These are phyloP conservation scores for Avahi laniger DNA, from an alignment of 2,797 vertebrate genomes.

Conservation along the genomic window DNA sequence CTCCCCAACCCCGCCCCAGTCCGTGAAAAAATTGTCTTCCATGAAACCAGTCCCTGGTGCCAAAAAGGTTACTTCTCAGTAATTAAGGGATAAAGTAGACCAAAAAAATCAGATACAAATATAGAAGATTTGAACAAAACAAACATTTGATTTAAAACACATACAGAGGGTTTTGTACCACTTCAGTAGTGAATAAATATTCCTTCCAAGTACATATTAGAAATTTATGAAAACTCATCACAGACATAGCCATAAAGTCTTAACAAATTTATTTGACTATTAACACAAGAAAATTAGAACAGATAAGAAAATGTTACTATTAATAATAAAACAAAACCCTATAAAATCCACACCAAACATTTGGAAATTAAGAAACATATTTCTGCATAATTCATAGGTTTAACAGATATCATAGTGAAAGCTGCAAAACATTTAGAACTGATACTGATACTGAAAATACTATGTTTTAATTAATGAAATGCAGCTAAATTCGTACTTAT, in stretches of 20 bases:
- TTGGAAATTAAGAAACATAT: not conserved
- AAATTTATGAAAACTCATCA: constrained; percentile 8
- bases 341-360: not conserved
- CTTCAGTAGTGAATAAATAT: not conserved
- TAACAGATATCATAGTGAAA: not conserved
- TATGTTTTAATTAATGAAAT: not conserved
- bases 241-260: not conserved
- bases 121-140: not conserved
- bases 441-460: not conserved
- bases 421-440: not conserved
- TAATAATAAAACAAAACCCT: not conserved
- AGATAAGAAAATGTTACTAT: not conserved
- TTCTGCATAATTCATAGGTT: not conserved
- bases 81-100: not conserved
- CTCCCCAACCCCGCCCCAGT: no score
- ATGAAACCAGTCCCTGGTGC: no score
- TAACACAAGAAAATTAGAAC: not conserved
- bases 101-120: not conserved
- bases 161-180: not conserved
- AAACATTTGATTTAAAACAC: not conserved
- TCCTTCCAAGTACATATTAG: not conserved
- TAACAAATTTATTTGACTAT: not conserved
- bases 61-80: not conserved
- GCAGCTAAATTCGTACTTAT: not conserved
- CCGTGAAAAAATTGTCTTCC: no score